These are phyloP conservation scores for Hydropotes inermis DNA, from an alignment of 2,113 vertebrate species.

Conservation along the genomic window DNA sequence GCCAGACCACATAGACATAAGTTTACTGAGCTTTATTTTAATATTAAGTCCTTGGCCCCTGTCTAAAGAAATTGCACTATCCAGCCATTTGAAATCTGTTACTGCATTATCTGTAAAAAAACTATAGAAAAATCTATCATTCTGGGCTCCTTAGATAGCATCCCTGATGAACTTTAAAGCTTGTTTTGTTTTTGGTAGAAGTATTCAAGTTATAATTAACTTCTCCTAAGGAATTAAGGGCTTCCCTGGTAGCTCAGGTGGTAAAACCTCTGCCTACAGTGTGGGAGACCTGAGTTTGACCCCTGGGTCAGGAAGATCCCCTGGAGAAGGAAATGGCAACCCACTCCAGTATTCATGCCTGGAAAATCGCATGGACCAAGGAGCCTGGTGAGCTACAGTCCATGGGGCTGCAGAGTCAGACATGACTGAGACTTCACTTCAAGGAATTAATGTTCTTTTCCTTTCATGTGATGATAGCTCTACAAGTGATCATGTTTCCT, in stretches of 20 bases:
- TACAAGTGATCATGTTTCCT: background rate
- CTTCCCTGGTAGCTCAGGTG: no score
- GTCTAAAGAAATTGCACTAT: background rate
- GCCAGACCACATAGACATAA: background rate
- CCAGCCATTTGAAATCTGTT: background rate
- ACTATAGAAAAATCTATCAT: background rate
- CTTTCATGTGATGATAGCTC: background rate
- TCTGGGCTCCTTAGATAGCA: background rate
- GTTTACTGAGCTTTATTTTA: background rate
- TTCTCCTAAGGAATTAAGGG: background rate
- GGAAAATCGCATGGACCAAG: no score
- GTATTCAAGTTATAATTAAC: background rate
- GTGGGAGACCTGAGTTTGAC: no score
- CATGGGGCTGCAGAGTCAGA: no score
- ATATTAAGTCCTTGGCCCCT: background rate
- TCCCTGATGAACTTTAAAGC: background rate
- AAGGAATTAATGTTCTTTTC: background rate
- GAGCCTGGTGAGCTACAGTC: no score
- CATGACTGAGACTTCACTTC: no score
- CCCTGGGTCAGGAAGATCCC: no score
- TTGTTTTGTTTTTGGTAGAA: background rate
- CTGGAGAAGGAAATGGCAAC: no score
- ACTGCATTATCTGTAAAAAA: background rate
- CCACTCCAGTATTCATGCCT: no score
- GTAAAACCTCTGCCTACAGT: no score